Percentiles rank a stretch among this genome's conserved stretches.
These are phyloP conservation scores for Orgyia antiqua DNA, from an alignment of 2,888 invertebrate species.

Conservation along the genomic window DNA sequence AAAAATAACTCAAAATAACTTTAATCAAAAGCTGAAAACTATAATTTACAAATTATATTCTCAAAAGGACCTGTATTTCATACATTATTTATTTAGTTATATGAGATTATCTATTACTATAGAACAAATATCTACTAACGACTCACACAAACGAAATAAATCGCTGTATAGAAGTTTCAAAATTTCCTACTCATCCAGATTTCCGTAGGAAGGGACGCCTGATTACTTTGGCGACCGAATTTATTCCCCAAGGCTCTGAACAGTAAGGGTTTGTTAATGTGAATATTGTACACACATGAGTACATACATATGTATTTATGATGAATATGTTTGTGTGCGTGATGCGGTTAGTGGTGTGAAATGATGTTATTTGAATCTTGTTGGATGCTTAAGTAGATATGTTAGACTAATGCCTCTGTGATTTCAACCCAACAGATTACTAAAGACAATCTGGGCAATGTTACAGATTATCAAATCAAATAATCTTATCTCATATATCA, in stretches of 20 bases:
- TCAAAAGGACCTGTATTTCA: too few species aligned
- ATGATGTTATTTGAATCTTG: constrained; percentile 1
- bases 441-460: not conserved
- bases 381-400: not conserved
- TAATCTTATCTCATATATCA: too few species aligned
- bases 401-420: not conserved
- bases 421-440: not conserved
- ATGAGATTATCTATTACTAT: too few species aligned
- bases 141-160: constrained; percentile 22
- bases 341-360: not conserved
- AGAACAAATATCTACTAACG: too few species aligned
- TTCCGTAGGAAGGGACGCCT: constrained; percentile 20
- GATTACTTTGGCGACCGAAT: constrained; percentile 28
- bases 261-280: constrained; percentile 26
- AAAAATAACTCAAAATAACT: too few species aligned
- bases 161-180: constrained; percentile 26
- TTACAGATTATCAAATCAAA: not conserved
- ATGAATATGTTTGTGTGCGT: not conserved
- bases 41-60: too few species aligned
- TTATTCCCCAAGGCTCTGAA: constrained; percentile 21
- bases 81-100: too few species aligned
- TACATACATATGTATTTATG: constrained; percentile 1
- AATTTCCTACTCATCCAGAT: constrained; percentile 27
- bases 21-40: too few species aligned
- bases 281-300: constrained; percentile 2